Conservation (phyloP, 53 echinoderm and acorn worm genomes). For the Actinopyga echinites region DNA sequence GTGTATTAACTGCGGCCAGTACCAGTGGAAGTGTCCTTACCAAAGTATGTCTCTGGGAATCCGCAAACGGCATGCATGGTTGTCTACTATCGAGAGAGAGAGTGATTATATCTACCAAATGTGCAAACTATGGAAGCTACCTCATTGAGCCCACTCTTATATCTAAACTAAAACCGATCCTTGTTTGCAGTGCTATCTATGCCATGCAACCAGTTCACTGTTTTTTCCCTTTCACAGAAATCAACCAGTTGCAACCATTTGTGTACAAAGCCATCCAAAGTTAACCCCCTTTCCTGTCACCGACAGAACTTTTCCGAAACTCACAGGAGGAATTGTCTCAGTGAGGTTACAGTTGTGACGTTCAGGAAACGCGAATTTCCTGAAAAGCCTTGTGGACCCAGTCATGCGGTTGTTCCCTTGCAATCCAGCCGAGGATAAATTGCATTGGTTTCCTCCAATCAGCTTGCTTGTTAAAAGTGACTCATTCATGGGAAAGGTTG, state of each 20-base stretch:
- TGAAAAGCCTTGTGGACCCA: not conserved
- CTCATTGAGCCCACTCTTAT: too few relatives aligned
- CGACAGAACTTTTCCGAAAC: conserved; percentile 2
- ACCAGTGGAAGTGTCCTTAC: not conserved
- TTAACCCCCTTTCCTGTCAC: not conserved
- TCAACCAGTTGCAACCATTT: too few relatives aligned
- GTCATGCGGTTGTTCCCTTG: conserved; percentile 17
- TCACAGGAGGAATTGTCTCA: conserved; percentile 7
- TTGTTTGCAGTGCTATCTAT: too few relatives aligned
- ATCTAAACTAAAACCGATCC: too few relatives aligned
- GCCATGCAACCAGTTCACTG: too few relatives aligned
- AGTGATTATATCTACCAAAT: too few relatives aligned
- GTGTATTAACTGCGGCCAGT: too few relatives aligned
- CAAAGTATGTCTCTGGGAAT: conserved; percentile 20
- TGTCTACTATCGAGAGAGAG: too few relatives aligned
- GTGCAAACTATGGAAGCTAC: too few relatives aligned
- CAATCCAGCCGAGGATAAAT: not conserved
- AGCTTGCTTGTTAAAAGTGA: not conserved
- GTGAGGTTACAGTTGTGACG: conserved; percentile 26
- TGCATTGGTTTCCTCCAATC: conserved; percentile 30
- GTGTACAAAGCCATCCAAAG: not conserved
- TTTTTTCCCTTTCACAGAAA: too few relatives aligned
- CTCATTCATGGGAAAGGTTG: too few relatives aligned
- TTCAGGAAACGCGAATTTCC: conserved; percentile 30
- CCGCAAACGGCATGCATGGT: conserved; percentile 32